Evolutionary conservation across 2,797 vertebrate species (phyloP).

Genomic region (Triplophysa bombifrons): DNA sequence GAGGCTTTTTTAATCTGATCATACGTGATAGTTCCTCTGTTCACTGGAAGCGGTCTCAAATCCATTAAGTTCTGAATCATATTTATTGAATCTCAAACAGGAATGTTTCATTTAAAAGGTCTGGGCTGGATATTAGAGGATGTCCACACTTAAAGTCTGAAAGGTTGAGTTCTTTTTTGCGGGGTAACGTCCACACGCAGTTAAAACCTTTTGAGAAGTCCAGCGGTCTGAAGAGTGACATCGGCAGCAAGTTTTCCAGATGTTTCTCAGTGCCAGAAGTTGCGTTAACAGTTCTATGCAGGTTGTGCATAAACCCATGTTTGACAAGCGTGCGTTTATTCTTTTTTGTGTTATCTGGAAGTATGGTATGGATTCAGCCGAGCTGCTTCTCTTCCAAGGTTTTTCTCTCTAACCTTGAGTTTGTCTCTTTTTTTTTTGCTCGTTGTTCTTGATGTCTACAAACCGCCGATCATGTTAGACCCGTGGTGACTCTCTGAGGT

Average conservation of each 20-base stretch:
- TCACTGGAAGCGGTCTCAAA: slow-evolving; percentile 1
- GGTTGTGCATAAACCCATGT: slow-evolving; percentile 89
- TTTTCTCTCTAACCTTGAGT: slow-evolving; percentile 85
- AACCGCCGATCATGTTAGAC: neutral
- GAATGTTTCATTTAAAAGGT: slow-evolving; percentile 23
- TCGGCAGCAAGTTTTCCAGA: slow-evolving; percentile 59
- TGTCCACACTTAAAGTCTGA: neutral
- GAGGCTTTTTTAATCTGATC: no score
- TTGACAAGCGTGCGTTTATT: slow-evolving; percentile 64
- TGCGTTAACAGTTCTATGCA: slow-evolving; percentile 82
- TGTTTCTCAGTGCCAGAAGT: slow-evolving; percentile 64
- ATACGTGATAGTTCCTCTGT: neutral
- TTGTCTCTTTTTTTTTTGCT: slow-evolving; percentile 31
- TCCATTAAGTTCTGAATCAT: slow-evolving; percentile 1
- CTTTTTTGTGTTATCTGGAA: slow-evolving; percentile 51
- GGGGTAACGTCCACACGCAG: neutral
- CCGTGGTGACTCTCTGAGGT: slow-evolving; percentile 70
- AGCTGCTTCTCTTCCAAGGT: slow-evolving; percentile 80
- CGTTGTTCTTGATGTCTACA: neutral
- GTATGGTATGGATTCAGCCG: slow-evolving; percentile 63
- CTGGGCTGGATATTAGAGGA: neutral
- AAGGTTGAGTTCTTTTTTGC: neutral
- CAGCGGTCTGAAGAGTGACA: slow-evolving; percentile 42
- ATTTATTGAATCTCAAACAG: slow-evolving; percentile 29
- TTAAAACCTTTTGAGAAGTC: slow-evolving; percentile 2